A percentile compares a stretch with the other conserved stretches of the same genome.
phyloP scores from a whole-genome alignment of 2,113 vertebrate genomes.

The Grallaria varia region DNA sequence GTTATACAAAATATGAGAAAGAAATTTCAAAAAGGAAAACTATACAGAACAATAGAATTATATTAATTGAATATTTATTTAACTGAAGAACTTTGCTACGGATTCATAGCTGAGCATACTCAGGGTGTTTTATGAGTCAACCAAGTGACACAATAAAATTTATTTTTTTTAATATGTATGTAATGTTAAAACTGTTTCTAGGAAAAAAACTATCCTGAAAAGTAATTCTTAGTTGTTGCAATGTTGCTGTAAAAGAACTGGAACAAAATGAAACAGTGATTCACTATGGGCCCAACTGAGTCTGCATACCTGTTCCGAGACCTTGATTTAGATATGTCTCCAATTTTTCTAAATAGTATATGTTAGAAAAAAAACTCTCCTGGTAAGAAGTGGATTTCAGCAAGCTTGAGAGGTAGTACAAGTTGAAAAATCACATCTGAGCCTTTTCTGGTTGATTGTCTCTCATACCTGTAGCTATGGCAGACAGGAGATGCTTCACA shows the following conservation, averaged over 20 bases:
- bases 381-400: background rate
- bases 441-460: background rate
- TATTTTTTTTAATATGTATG: background rate
- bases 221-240: background rate
- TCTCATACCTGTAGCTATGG: constrained; percentile 86
- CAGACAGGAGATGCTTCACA: constrained; percentile 82
- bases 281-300: background rate
- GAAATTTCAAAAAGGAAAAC: background rate
- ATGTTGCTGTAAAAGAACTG: background rate
- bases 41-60: background rate
- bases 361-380: background rate
- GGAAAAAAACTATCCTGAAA: background rate
- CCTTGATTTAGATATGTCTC: background rate
- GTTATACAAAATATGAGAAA: background rate
- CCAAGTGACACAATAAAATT: background rate
- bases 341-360: background rate
- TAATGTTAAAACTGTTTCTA: background rate
- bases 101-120: background rate
- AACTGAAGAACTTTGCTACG: background rate
- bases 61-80: background rate
- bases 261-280: background rate
- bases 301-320: background rate
- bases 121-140: background rate
- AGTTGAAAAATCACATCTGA: background rate
- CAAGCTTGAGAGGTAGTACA: background rate